Evolutionary conservation across 2,888 invertebrate species (phyloP).

Genomic region (Callimorpha dominula): DNA sequence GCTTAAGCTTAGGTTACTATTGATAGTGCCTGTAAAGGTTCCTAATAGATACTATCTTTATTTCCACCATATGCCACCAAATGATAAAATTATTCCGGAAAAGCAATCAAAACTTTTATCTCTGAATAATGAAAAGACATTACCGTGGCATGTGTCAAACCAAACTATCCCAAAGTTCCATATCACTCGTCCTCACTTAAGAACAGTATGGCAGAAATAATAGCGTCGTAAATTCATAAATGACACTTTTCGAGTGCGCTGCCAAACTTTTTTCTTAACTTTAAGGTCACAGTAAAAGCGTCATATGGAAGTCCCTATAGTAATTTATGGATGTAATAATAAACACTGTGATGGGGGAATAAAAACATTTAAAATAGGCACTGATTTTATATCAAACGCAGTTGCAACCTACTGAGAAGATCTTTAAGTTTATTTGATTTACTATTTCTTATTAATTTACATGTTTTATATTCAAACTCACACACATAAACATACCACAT

Average conservation of each 20-base stretch:
- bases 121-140: slow-evolving; percentile 37
- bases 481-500: no score
- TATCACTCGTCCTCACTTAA: slow-evolving; percentile 56
- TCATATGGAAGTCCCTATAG: slow-evolving; percentile 63
- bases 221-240: slow-evolving; percentile 75
- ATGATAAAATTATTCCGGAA: slow-evolving; percentile 32
- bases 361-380: slow-evolving; percentile 34
- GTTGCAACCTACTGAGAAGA: neutral
- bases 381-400: neutral
- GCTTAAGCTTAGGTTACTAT: no score
- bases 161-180: slow-evolving; percentile 52
- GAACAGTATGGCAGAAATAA: slow-evolving; percentile 60
- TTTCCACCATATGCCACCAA: slow-evolving; percentile 29
- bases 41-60: slow-evolving; percentile 5
- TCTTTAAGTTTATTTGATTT: neutral
- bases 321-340: slow-evolving; percentile 67
- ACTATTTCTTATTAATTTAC: neutral
- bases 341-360: slow-evolving; percentile 54
- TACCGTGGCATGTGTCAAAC: slow-evolving; percentile 48
- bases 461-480: neutral
- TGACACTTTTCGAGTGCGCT: slow-evolving; percentile 67
- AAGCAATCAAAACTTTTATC: slow-evolving; percentile 50
- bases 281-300: slow-evolving; percentile 76
- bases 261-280: slow-evolving; percentile 66
- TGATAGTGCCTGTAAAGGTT: neutral